These are phyloP conservation scores for Scyliorhinus canicula DNA, from an alignment of 2,797 vertebrate genomes.

Conservation along the genomic window DNA sequence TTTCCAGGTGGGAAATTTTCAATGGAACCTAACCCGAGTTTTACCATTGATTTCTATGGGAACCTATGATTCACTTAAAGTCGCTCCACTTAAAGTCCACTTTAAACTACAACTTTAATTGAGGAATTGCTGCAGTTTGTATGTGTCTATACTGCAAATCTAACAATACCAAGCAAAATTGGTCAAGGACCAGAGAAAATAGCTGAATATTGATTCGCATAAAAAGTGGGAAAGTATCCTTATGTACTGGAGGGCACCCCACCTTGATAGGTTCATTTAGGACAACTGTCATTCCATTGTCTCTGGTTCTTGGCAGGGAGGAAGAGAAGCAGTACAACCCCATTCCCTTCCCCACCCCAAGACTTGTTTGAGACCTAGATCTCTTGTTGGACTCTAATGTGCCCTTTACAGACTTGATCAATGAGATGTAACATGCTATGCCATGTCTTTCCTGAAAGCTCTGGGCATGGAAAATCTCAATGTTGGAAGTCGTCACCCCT, in stretches of 20 bases:
- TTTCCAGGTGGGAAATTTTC: too few species aligned
- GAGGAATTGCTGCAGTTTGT: too few species aligned
- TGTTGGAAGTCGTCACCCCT: neutral
- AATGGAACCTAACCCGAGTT: too few species aligned
- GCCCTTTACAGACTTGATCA: neutral
- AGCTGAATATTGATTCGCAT: neutral
- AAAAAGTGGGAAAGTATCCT: neutral
- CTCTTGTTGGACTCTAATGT: neutral
- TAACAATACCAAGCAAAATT: neutral
- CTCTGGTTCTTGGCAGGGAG: neutral
- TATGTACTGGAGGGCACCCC: neutral
- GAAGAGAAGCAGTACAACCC: neutral
- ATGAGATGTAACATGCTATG: neutral
- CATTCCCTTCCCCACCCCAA: too few species aligned
- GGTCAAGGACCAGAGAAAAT: neutral
- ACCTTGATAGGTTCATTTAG: neutral
- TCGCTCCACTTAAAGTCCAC: too few species aligned
- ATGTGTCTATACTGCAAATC: neutral
- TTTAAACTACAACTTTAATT: too few species aligned
- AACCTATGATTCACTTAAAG: too few species aligned
- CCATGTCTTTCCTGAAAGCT: neutral
- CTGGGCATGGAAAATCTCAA: neutral
- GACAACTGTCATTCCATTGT: neutral
- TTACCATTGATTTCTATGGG: too few species aligned
- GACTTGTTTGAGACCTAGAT: neutral